phyloP scores from a whole-genome alignment of 2,797 vertebrate genomes.

The Ciconia nigra region DNA sequence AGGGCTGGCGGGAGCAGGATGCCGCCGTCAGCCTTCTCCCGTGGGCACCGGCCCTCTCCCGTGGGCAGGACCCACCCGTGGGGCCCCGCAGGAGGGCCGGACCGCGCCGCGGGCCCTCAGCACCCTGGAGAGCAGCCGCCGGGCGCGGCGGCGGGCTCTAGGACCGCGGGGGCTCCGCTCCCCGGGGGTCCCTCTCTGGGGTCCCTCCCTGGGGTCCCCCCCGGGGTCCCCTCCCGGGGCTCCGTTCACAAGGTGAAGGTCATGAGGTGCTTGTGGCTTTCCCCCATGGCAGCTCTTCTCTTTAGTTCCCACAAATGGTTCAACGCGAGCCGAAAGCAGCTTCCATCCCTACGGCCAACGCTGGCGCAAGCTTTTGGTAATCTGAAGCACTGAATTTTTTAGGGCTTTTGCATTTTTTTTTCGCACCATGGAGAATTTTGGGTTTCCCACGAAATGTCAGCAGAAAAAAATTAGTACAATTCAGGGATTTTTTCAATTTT shows the following conservation, averaged over 20 bases:
- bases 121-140: not conserved
- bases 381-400: not conserved
- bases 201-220: too few species aligned
- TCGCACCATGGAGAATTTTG: fast-evolving
- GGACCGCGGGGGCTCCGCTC: not conserved
- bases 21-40: not conserved
- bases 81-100: not conserved
- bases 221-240: not conserved
- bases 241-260: fast-evolving
- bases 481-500: not conserved
- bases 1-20: not conserved
- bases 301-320: not conserved
- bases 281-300: too few species aligned
- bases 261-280: not conserved
- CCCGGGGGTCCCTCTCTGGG: too few species aligned
- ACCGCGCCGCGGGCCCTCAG: not conserved
- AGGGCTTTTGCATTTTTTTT: not conserved
- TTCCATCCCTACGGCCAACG: fast-evolving
- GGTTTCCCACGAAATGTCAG: not conserved
- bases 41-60: not conserved
- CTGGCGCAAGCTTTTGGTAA: not conserved
- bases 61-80: not conserved
- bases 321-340: fast-evolving
- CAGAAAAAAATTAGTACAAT: not conserved
- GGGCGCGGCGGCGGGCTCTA: fast-evolving